phyloP scores from a whole-genome alignment of 23 tunicate genomes.

The Phallusia fumigata region DNA sequence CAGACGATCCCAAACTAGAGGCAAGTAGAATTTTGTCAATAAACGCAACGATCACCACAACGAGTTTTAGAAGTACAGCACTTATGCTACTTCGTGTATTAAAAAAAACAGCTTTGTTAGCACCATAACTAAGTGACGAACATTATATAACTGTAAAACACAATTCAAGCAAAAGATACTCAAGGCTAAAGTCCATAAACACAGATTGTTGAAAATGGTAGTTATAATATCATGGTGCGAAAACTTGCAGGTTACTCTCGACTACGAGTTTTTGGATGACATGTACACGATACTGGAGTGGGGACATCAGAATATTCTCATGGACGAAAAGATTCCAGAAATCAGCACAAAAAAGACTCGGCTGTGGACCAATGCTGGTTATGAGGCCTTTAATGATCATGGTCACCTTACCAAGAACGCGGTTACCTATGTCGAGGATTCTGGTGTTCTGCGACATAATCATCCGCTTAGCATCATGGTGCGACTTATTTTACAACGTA shows the following conservation, averaged over 20 bases:
- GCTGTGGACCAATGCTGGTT: slow-evolving; percentile 12
- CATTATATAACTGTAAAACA: no score
- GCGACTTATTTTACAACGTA: no score
- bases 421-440: slow-evolving; percentile 57
- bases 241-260: slow-evolving; percentile 41
- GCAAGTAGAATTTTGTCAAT: no score
- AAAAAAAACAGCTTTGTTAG: no score
- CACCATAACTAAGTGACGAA: no score
- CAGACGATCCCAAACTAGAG: slow-evolving; percentile 53
- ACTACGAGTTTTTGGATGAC: slow-evolving; percentile 85
- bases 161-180: no score
- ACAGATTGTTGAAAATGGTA: no score
- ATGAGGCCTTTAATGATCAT: slow-evolving; percentile 72
- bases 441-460: slow-evolving; percentile 58
- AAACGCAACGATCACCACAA: no score
- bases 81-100: no score
- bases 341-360: not conserved
- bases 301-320: slow-evolving; percentile 4
- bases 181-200: no score
- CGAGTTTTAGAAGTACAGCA: no score
- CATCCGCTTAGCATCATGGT: slow-evolving; percentile 92
- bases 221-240: no score
- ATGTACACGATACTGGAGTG: slow-evolving; percentile 82
- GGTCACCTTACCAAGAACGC: slow-evolving; percentile 60
- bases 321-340: not conserved